Conservation (phyloP, 1,140 invertebrate species). For the Papilio machaon region DNA sequence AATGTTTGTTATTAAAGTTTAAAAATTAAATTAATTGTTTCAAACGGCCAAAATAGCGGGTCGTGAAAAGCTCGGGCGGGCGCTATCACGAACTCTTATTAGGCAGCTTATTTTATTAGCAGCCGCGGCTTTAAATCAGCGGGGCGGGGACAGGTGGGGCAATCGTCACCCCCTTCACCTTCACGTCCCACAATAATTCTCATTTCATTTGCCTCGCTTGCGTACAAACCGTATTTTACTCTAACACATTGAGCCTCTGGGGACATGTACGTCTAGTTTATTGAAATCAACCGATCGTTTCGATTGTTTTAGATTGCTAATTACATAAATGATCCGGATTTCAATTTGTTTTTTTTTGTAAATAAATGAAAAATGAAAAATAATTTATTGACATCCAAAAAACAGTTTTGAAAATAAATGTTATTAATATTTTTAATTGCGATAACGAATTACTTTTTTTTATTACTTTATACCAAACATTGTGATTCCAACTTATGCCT, state of each 20-base stretch:
- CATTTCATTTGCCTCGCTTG: slow-evolving; percentile 54
- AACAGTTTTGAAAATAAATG: no score
- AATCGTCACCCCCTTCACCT: slow-evolving; percentile 55
- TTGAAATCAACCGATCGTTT: slow-evolving; percentile 42
- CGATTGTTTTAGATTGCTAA: slow-evolving; percentile 20
- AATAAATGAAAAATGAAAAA: no score
- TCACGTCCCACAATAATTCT: slow-evolving; percentile 58
- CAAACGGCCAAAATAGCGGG: slow-evolving; percentile 10
- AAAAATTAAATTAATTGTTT: slow-evolving; percentile 24
- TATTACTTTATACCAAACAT: no score
- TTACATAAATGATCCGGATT: not conserved
- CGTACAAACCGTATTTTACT: slow-evolving; percentile 44
- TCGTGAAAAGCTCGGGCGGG: slow-evolving; percentile 24
- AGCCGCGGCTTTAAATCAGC: slow-evolving; percentile 62
- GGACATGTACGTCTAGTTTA: slow-evolving; percentile 43
- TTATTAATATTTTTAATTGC: not conserved
- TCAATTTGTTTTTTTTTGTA: not conserved
- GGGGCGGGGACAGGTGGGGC: slow-evolving; percentile 56
- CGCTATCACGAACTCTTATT: slow-evolving; percentile 58
- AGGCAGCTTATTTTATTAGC: slow-evolving; percentile 67
- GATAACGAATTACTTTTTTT: no score
- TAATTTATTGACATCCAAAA: no score
- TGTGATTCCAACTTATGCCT: no score
- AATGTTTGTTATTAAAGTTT: slow-evolving; percentile 9
- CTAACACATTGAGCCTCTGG: slow-evolving; percentile 25